Conservation (phyloP, 1,140 invertebrate genomes). For the Druon quercuslanigerum region DNA sequence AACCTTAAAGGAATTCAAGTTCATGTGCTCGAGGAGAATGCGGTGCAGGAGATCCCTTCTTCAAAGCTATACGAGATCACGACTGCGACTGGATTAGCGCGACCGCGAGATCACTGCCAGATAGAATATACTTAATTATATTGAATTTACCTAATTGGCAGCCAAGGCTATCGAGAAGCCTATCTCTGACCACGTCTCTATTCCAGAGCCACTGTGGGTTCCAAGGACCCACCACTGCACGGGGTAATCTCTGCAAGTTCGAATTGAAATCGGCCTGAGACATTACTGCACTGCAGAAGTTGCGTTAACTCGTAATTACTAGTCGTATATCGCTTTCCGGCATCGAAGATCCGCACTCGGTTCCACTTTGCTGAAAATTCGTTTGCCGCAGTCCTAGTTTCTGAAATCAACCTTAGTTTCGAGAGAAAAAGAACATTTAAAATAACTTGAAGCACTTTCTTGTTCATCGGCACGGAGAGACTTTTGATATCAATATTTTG, state of each 20-base stretch:
- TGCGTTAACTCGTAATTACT: constrained; percentile 49
- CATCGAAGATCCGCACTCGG: constrained; percentile 32
- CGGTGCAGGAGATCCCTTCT: not conserved
- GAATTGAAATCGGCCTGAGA: constrained; percentile 52
- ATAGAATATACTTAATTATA: constrained; percentile 63
- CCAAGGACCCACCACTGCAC: constrained; percentile 13
- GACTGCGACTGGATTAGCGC: constrained; percentile 30
- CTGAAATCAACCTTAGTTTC: too few relatives aligned
- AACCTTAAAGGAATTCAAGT: not conserved
- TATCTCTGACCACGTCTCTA: constrained; percentile 56
- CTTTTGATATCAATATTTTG: too few relatives aligned
- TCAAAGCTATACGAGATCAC: constrained; percentile 29
- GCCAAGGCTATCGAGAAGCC: constrained; percentile 46
- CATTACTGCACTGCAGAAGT: constrained; percentile 35
- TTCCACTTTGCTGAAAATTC: not conserved
- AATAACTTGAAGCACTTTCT: too few relatives aligned
- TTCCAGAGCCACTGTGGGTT: constrained; percentile 32
- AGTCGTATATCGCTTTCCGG: constrained; percentile 35
- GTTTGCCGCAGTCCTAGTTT: too few relatives aligned
- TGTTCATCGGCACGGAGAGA: too few relatives aligned
- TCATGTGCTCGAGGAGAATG: not conserved
- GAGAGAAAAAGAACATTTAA: too few relatives aligned
- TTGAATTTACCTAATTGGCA: constrained; percentile 62
- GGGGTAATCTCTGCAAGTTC: constrained; percentile 43
- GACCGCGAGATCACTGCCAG: constrained; percentile 41